phyloP scores from a whole-genome alignment of 2,888 invertebrate species.

The Scaptodrosophila latifasciaeformis region DNA sequence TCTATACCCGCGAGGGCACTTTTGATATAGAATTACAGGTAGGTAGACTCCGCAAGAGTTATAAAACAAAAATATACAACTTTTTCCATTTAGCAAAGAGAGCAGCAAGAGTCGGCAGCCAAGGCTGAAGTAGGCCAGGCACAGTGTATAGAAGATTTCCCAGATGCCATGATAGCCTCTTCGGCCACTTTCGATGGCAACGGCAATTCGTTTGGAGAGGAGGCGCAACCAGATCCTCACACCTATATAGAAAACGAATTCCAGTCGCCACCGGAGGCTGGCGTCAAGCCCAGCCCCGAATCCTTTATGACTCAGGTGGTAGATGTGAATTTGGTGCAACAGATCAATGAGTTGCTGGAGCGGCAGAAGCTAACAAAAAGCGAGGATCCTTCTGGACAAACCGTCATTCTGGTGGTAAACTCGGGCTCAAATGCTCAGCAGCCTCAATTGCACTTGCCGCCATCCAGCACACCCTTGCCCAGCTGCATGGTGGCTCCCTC shows the following conservation, averaged over 20 bases:
- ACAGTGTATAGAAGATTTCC: conserved; percentile 25
- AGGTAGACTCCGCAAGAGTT: neutral
- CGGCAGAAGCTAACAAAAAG: conserved; percentile 33
- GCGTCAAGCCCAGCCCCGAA: conserved; percentile 1
- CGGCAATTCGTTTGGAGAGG: conserved; percentile 2
- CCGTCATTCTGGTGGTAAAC: conserved; percentile 47
- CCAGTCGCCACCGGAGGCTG: too few species aligned
- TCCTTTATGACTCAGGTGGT: conserved; percentile 33
- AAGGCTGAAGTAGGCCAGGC: neutral
- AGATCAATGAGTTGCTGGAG: conserved; percentile 39
- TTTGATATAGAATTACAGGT: conserved; percentile 43
- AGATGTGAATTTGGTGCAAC: conserved; percentile 38
- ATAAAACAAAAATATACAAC: neutral
- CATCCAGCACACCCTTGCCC: conserved; percentile 18
- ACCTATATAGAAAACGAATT: conserved; percentile 3
- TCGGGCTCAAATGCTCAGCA: conserved; percentile 12
- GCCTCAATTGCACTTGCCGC: neutral
- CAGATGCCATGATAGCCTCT: conserved; percentile 49
- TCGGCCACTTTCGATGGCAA: conserved; percentile 51
- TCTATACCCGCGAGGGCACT: conserved; percentile 45
- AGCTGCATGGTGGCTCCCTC: conserved; percentile 26
- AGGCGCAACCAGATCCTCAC: conserved; percentile 1
- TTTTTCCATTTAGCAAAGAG: neutral
- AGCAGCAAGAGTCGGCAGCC: too few species aligned
- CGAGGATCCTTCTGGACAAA: conserved; percentile 15